Percentiles rank a stretch among this genome's conserved stretches.
Conservation (phyloP, 2,113 vertebrate species). For the Tragelaphus imberbis region DNA sequence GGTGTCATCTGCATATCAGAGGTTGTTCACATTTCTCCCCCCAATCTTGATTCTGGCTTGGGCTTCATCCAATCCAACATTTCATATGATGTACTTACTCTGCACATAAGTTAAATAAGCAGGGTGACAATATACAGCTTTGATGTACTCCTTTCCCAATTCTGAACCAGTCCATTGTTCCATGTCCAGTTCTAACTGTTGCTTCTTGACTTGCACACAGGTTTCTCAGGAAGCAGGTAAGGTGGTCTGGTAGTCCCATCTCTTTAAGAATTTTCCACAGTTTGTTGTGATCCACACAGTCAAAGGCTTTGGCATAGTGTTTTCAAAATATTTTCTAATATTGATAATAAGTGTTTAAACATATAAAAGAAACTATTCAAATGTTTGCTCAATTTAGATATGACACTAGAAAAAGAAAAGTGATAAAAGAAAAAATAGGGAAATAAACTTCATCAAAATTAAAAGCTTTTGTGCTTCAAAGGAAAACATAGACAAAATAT, state of each 20-base stretch:
- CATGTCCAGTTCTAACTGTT: neutral
- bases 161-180: neutral
- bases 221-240: neutral
- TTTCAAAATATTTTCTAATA: neutral
- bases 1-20: neutral
- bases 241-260: neutral
- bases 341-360: neutral
- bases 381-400: neutral
- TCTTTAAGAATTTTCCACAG: neutral
- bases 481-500: neutral
- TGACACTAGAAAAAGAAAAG: neutral
- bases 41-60: neutral
- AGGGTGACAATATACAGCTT: neutral
- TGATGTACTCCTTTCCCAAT: neutral
- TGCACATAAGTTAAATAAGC: neutral
- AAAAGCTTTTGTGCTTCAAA: conserved; percentile 7
- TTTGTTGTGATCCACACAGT: neutral
- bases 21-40: neutral
- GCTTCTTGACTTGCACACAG: neutral
- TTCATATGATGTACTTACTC: neutral
- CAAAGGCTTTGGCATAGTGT: neutral
- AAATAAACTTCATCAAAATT: neutral
- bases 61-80: neutral
- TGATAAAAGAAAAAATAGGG: neutral
- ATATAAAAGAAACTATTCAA: conserved; percentile 5